Evolutionary conservation across 2,797 vertebrate species (phyloP), one percentile per base, ranked within the genome.

Genomic region (Orientallactaga sibirica): DNA sequence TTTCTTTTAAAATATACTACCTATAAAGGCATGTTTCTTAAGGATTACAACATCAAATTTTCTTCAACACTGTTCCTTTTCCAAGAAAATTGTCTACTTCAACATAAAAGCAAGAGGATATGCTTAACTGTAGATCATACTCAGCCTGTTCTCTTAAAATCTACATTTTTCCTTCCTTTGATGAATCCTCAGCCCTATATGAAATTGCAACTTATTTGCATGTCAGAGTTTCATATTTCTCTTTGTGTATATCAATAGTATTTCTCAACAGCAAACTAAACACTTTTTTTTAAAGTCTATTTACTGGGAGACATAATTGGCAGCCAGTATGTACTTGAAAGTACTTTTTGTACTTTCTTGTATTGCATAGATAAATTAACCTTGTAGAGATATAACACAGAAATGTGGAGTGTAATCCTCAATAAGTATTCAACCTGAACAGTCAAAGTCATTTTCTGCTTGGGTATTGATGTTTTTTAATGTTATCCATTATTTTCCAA

Each of bases 401-500:
- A 19, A 94, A 27, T 29, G 55, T 67, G 33, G 74, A 84, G 90
- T 48, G 37, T 90, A 88, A 86, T 91, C 94, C 66, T 94, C 41
- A 79, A 94, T 96, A 96, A 94, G 94, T 84, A 78, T 43, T 93
- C 80, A 91, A 55, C 5, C 24, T 80, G 37, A 37, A 41, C 70
- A 85, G 74, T 95, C 95, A 94, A 94, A 95, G 95, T 95, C 95
- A 96, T 95, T 96, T 96, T 85, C 84, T 93, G 83, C 83, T 80
- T 94, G 24, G 5, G 3, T 85, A 91, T 80, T 96, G 93, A 92
- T 75, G 9, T 37, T 94, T 92, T 92, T 67, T 85, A 95, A 96
- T 71, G 74, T 33, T 71, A 78, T 62, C 52, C 14, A 92, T 91
- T 90, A 95, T 93, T 97, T 91, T 86, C 86, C 25, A 92, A 95